phyloP scores from a whole-genome alignment of 2,888 invertebrate species.

The Zygogramma bicolorata region DNA sequence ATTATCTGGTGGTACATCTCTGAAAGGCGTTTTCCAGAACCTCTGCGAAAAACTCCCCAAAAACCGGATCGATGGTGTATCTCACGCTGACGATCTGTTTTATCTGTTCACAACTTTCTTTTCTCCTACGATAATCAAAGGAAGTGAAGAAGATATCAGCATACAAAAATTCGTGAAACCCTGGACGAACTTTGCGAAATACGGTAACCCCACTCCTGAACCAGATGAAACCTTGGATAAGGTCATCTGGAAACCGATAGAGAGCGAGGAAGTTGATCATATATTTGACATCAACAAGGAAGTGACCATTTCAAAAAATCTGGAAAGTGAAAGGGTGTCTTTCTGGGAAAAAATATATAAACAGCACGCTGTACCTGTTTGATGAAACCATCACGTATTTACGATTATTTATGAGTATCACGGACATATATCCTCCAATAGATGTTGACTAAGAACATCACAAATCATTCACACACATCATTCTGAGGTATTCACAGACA shows the following conservation, averaged over 20 bases:
- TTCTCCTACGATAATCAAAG: conserved; percentile 43
- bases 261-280: conserved; percentile 45
- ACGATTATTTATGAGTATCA: no score
- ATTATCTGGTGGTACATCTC: conserved; percentile 44
- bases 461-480: no score
- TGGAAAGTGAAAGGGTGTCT: conserved; percentile 55
- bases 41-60: conserved; percentile 42
- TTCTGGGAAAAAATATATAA: conserved; percentile 59
- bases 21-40: conserved; percentile 44
- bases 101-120: conserved; percentile 57
- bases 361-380: no score
- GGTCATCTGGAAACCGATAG: conserved; percentile 56
- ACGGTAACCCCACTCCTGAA: conserved; percentile 56
- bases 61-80: conserved; percentile 50
- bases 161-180: conserved; percentile 57
- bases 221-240: conserved; percentile 48
- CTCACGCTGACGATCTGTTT: conserved; percentile 60
- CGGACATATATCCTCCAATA: no score
- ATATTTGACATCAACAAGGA: conserved; percentile 58
- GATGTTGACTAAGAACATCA: no score
- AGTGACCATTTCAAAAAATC: conserved; percentile 50
- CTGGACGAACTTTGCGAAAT: conserved; percentile 62
- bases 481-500: no score
- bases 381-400: no score
- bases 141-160: conserved; percentile 53